Base-by-base conservation (phyloP, 2,888 invertebrate genomes). In the Doris montereyensis region DNA sequence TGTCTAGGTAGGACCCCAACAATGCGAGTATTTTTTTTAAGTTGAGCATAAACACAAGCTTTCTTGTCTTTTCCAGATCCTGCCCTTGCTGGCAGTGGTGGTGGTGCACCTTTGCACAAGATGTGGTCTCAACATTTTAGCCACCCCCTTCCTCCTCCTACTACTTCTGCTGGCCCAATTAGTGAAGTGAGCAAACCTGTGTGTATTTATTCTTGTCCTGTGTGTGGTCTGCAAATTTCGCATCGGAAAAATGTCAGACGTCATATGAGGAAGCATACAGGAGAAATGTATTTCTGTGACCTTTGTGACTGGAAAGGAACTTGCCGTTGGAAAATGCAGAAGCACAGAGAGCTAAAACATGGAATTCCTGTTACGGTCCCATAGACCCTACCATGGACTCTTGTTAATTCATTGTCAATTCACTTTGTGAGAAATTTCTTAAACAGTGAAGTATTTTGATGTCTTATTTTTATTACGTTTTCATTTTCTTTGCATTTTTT, bases 231-330 rank as follows among this genome's bases (percentile, higher is more conserved):
- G 8, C 68, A 73, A 1, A 81, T 77, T 24, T 65, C 75, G 28
- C 81, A 79, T 35, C 68, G 77, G 57, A 77, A 79, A 28, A 81
- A 81, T 67, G 58, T 79, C n/a, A 41, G 62, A 1, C 79, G 81
- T 24, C 81, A 81, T 34, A 81, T 81, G 81, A 76, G 81, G 24
- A 81, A 79, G 35, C 81, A 81, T 32, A 81, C 81, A 17, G 81
- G 81, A 13, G 79, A 81, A 62, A 75, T 81, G 79, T 81, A 79
- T 60, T 71, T 62, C 35, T 81, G 81, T 71, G 79, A 81, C 13
- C 34, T 77, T 58, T 81, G 81, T 72, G 79, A 67, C 32, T 79
- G 79, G 77, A 78, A 76, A 26, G 79, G 77, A 17, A 81, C 79
- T 60, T 81, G 81, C 77, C 77, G 77, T 17, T 81, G 79, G 77